Evolutionary conservation across 2,797 vertebrate species (phyloP), one percentile per base, ranked within the genome.

Genomic region (Eulemur mongoz): DNA sequence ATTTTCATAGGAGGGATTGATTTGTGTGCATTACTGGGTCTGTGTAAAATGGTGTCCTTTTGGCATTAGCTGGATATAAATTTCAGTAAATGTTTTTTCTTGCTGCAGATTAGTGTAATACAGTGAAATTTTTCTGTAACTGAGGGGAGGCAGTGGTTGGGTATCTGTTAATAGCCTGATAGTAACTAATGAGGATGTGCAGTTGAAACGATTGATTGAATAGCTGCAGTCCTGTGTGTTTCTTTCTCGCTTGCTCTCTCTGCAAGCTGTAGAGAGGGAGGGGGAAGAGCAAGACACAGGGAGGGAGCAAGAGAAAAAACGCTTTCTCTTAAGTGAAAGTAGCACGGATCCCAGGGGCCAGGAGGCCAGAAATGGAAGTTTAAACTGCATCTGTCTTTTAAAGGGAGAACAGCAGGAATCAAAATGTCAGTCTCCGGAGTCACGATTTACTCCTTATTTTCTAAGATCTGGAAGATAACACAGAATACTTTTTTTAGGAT

Each of bases 131-230:
- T 97, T 97, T 98, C 97, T 97, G 97, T 90, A 92, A 98, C 79
- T 18, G 95, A 96, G 97, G 94, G 95, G 95, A 97, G 97, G 91
- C 97, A 97, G 97, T 98, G 98, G 96, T 95, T 97, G 97, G 97
- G 98, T 81, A 85, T 98, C 98, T 98, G 97, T 98, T 99, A 98
- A 99, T 98, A 98, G 99, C 98, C 98, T 98, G 98, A 98, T 98
- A 99, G 98, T 99, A 98, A 98, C 98, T 98, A 98, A 99, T 98
- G 99, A 99, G 99, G 99, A 99, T 99, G 98, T 99, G 99, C 99
- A 98, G 99, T 98, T 97, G 92, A 98, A 99, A 98, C 97, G 97
- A 99, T 99, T 99, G 99, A 99, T 99, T 99, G 99, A 99, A 98
- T 99, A 99, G 99, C 99, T 99, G 99, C 99, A 98, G 99, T 99